These are phyloP conservation scores for Eupithecia abbreviata DNA, from an alignment of 2,888 invertebrate species.

Conservation along the genomic window DNA sequence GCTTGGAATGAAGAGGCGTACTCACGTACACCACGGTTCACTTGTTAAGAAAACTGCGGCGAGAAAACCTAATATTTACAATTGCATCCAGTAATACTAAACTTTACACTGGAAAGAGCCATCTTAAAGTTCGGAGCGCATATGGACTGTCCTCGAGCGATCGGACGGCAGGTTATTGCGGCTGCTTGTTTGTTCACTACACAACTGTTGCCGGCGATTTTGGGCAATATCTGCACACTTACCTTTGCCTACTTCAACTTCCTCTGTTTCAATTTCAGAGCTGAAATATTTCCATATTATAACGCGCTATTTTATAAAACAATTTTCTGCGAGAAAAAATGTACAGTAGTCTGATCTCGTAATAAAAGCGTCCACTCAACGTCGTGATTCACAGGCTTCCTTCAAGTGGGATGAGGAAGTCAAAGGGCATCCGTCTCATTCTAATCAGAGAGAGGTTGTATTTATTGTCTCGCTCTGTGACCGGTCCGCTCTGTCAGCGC, in stretches of 20 bases:
- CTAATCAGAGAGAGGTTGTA: constrained; percentile 50
- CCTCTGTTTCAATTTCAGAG: constrained; percentile 30
- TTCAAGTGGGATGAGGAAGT: constrained; percentile 54
- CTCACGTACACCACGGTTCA: constrained; percentile 70
- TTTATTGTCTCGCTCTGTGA: constrained; percentile 56
- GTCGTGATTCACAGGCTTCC: constrained; percentile 58
- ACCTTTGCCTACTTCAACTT: constrained; percentile 39
- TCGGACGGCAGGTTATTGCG: constrained; percentile 69
- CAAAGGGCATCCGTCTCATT: constrained; percentile 56
- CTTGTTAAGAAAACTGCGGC: constrained; percentile 72
- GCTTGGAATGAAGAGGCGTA: constrained; percentile 62
- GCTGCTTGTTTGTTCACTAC: constrained; percentile 75
- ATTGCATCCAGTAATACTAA: constrained; percentile 72
- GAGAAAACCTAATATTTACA: constrained; percentile 74
- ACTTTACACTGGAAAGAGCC: constrained; percentile 70
- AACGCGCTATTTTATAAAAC: constrained; percentile 26
- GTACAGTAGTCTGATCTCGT: constrained; percentile 55
- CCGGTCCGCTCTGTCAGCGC: constrained; percentile 53
- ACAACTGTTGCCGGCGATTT: constrained; percentile 70
- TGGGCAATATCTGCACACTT: constrained; percentile 65
- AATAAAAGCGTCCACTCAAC: constrained; percentile 63
- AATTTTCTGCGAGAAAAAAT: constrained; percentile 28
- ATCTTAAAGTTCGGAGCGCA: constrained; percentile 65
- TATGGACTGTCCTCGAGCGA: constrained; percentile 72
- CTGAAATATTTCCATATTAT: constrained; percentile 31